Evolutionary conservation across 2,888 invertebrate species (phyloP).

Genomic region (Philhelius pedissequus): DNA sequence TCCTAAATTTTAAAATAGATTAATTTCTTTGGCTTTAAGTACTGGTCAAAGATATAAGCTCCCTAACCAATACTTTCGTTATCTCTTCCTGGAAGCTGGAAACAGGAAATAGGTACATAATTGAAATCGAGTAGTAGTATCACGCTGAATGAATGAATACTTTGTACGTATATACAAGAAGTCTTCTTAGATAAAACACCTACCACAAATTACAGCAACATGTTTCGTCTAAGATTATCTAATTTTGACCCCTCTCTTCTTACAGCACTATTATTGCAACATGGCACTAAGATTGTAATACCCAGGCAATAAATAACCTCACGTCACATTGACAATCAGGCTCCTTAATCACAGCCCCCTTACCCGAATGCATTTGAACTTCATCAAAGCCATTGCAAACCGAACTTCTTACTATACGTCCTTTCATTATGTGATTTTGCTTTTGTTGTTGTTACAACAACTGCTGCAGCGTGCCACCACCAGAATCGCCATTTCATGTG

Average conservation of each 20-base stretch:
- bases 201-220: conserved; percentile 19
- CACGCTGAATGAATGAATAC: neutral
- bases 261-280: conserved; percentile 1
- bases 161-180: neutral
- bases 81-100: neutral
- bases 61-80: conserved; percentile 7
- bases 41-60: neutral
- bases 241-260: conserved; percentile 24
- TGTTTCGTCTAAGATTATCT: conserved; percentile 31
- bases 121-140: conserved; percentile 6
- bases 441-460: neutral
- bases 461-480: neutral
- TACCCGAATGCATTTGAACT: conserved; percentile 40
- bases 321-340: conserved; percentile 51
- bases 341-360: conserved; percentile 50
- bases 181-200: conserved; percentile 42
- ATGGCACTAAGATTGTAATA: neutral
- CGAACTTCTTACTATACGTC: conserved; percentile 31
- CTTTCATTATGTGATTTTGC: neutral
- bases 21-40: neutral
- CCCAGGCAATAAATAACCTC: conserved; percentile 54
- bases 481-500: conserved; percentile 22
- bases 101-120: conserved; percentile 16
- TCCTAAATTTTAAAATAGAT: neutral
- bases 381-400: conserved; percentile 35